These are phyloP conservation scores for Condylura cristata DNA, from an alignment of 2,113 vertebrate species.

Conservation along the genomic window DNA sequence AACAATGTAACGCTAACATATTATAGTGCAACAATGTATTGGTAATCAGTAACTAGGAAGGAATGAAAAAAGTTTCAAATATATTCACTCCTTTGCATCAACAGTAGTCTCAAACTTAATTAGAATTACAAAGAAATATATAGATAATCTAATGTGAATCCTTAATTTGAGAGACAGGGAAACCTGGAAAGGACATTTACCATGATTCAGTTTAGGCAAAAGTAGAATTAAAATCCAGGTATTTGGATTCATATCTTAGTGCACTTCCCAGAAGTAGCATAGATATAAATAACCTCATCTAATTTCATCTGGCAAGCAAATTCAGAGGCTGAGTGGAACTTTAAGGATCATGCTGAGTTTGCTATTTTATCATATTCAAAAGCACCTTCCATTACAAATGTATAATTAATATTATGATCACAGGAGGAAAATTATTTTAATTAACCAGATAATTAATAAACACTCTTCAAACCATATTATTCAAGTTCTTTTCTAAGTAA, in stretches of 20 bases:
- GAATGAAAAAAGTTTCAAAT: slow-evolving; percentile 24
- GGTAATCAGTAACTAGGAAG: slow-evolving; percentile 7
- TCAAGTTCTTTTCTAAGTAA: background rate
- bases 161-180: slow-evolving; percentile 44
- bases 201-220: slow-evolving; percentile 42
- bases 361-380: slow-evolving; percentile 22
- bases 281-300: slow-evolving; percentile 69
- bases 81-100: background rate
- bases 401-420: slow-evolving; percentile 37
- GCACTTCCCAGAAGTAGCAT: slow-evolving; percentile 47
- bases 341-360: slow-evolving; percentile 57
- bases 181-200: background rate
- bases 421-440: slow-evolving; percentile 38
- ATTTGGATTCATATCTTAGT: slow-evolving; percentile 46
- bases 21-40: background rate
- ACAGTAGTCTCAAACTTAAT: background rate
- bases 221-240: slow-evolving; percentile 50
- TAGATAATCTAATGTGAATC: background rate
- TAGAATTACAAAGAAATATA: background rate
- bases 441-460: background rate
- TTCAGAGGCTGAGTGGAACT: slow-evolving; percentile 42
- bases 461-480: background rate
- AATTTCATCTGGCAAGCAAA: slow-evolving; percentile 68
- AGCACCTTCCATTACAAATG: slow-evolving; percentile 56
- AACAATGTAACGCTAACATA: slow-evolving; percentile 20